Conservation (phyloP, 2,888 invertebrate species). For the Aspidiotus rigidus region DNA sequence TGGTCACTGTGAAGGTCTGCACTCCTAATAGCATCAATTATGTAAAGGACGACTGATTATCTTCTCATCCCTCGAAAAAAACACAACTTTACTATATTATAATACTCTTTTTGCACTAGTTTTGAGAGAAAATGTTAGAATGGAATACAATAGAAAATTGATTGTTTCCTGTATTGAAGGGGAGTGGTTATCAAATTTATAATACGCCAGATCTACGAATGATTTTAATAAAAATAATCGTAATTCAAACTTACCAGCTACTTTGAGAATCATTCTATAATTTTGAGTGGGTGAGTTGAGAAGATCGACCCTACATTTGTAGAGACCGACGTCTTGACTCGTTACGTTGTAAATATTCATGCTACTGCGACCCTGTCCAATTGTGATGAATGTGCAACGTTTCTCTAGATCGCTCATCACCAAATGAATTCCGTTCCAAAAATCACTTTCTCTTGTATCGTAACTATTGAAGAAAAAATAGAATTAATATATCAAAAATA, state of each 20-base stretch:
- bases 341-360: conserved; percentile 64
- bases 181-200: no score
- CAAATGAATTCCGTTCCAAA: conserved; percentile 49
- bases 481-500: background rate
- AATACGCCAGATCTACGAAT: no score
- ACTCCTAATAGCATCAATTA: no score
- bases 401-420: conserved; percentile 50
- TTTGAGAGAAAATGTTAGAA: no score
- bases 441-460: conserved; percentile 17
- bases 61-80: no score
- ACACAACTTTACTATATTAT: no score
- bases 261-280: conserved; percentile 72
- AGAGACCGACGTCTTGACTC: conserved; percentile 67
- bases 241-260: conserved; percentile 61
- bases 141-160: no score
- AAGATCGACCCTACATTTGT: conserved; percentile 81
- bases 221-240: no score
- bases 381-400: conserved; percentile 62
- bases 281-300: conserved; percentile 80
- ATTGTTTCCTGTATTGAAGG: no score
- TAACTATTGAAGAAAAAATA: conserved; percentile 12
- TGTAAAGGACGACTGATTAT: no score
- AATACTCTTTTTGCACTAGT: no score
- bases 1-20: no score
- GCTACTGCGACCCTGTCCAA: conserved; percentile 52